Base-by-base conservation (phyloP, 2,888 invertebrate genomes). In the Pandemis heparana region DNA sequence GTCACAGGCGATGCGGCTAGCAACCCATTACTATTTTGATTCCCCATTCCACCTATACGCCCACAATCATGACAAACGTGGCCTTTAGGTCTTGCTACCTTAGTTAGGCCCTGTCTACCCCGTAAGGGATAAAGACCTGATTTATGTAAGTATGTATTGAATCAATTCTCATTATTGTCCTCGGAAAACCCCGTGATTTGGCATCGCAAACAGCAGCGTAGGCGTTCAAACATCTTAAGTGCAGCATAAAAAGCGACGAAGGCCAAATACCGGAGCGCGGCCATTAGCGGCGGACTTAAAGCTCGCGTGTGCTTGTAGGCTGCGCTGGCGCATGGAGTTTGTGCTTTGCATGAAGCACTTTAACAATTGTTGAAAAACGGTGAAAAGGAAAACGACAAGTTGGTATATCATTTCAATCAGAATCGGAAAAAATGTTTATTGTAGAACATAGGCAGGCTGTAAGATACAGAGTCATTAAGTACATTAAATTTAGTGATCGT, bases 221-320 rank as follows among this genome's bases (percentile, higher is more conserved):
- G 62, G 41, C 23, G 62, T 43, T 43, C 18, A 18, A 63, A 63
- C 46, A 46, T 63, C 38, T 41, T 61, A 61, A 61, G 62, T 56
- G 56, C 43, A 43, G 39, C 16, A 56, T 56, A 67, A 56, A 67
- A 67, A 56, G 48, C 53, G 41, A 41, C 41, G 56, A 41, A 41
- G 56, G 41, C 66, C 66, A 56, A 41, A 67, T 56, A 67, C 66
- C 66, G 66, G 53, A 18, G 65, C 53, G 53, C 8, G 43, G 60
- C 75, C 77, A 79, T 77, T 78, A 79, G 73, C 74, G 75, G 70
- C 71, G 64, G 77, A 76, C 75, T 67, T 53, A 53, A 77, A 75
- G 75, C 62, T 61, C 73, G 74, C 62, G 43, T 56, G 23, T 60
- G 68, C 77, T 80, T 81, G 83, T 81, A 80, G 81, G 79, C 80